Conservation (phyloP, 1,140 invertebrate species). For the Marisa cornuarietis region DNA sequence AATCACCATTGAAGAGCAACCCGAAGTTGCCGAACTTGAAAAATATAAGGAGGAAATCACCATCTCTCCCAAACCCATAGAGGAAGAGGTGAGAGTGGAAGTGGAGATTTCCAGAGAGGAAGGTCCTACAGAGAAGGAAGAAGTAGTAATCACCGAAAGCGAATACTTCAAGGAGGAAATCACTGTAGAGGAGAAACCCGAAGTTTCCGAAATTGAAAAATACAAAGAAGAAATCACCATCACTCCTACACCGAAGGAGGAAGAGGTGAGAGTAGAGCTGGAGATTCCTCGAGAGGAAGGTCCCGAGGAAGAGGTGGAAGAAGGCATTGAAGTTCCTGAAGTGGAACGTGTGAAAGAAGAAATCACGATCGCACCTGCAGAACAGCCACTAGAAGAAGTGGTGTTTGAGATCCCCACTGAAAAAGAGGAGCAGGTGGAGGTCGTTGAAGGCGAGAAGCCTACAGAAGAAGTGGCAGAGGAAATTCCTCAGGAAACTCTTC, state of each 20-base stretch:
- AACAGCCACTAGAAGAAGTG: background rate
- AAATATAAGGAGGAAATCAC: conserved; percentile 8
- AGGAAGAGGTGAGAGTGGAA: background rate
- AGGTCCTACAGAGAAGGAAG: conserved; percentile 20
- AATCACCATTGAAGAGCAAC: conserved; percentile 15
- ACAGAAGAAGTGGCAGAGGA: conserved; percentile 11
- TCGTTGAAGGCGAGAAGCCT: background rate
- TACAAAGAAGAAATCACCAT: conserved; percentile 31
- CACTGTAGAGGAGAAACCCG: conserved; percentile 21
- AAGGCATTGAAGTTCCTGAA: conserved; percentile 18
- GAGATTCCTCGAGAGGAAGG: conserved; percentile 18
- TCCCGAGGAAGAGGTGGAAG: conserved; percentile 30
- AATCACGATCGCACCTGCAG: conserved; percentile 9
- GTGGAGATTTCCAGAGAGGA: conserved; percentile 1
- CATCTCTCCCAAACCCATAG: background rate
- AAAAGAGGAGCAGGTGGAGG: too few relatives aligned
- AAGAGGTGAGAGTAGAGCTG: conserved; percentile 18
- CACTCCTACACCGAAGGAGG: conserved; percentile 7
- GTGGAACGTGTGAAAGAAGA: conserved; percentile 24
- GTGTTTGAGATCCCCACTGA: background rate
- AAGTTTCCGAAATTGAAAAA: conserved; percentile 28
- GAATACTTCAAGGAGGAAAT: conserved; percentile 9
- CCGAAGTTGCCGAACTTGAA: conserved; percentile 11
- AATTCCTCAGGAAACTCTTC: conserved; percentile 12
- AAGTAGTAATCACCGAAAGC: conserved; percentile 2